These are phyloP conservation scores for Falcaria lacertinaria DNA, from an alignment of 2,888 invertebrate species.

Conservation along the genomic window DNA sequence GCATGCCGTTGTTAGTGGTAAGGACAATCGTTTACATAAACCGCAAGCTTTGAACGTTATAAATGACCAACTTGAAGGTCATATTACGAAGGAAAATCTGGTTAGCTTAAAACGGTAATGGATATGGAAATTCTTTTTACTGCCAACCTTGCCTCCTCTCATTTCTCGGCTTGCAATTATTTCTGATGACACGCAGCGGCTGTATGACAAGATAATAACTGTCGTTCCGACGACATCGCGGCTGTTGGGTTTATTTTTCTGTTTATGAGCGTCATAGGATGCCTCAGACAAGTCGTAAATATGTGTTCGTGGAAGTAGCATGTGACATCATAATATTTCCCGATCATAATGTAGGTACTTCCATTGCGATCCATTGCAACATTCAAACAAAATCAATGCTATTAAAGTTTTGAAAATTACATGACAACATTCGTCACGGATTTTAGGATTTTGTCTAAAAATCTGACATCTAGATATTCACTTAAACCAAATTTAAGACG, in stretches of 20 bases:
- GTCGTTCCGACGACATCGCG: neutral
- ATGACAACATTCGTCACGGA: too few relatives aligned
- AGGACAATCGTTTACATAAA: constrained; percentile 12
- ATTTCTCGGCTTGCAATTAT: too few relatives aligned
- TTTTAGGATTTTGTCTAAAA: too few relatives aligned
- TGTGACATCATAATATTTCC: neutral
- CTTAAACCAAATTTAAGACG: too few relatives aligned
- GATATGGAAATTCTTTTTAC: neutral
- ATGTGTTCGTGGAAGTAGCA: neutral
- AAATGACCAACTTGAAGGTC: constrained; percentile 28
- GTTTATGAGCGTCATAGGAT: neutral
- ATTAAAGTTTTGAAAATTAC: too few relatives aligned
- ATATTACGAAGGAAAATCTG: neutral
- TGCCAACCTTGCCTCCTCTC: neutral
- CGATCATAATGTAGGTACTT: too few relatives aligned
- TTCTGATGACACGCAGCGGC: neutral
- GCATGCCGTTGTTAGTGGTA: constrained; percentile 5
- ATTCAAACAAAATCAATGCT: too few relatives aligned
- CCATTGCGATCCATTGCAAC: too few relatives aligned
- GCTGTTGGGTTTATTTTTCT: neutral
- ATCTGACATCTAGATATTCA: too few relatives aligned
- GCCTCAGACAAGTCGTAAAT: neutral
- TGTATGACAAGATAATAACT: neutral
- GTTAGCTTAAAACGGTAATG: neutral
- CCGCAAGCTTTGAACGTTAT: constrained; percentile 19